These are phyloP conservation scores for Macrophya alboannulata DNA, from an alignment of 2,888 invertebrate species.

Conservation along the genomic window DNA sequence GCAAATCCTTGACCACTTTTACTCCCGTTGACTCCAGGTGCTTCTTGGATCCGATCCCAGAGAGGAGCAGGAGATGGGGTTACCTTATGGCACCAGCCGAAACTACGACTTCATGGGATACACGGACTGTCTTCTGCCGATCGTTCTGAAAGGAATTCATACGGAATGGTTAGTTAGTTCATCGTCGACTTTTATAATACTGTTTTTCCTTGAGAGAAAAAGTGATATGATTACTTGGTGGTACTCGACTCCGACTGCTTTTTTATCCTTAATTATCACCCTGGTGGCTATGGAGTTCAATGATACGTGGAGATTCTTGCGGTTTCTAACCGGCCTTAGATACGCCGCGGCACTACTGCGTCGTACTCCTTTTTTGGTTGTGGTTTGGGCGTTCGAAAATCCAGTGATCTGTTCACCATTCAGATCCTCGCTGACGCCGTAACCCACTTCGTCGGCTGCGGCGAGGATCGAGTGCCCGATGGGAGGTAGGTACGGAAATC, in stretches of 20 bases:
- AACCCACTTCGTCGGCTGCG: conserved; percentile 79
- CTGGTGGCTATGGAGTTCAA: not conserved
- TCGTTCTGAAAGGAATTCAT: not conserved
- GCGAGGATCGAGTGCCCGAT: not conserved
- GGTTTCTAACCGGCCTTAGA: not conserved
- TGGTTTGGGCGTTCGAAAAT: not conserved
- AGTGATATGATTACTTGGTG: conserved; percentile 69
- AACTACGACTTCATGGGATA: not conserved
- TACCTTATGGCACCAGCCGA: not conserved
- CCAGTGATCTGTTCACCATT: not conserved
- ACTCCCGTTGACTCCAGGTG: not conserved
- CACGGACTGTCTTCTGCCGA: not conserved
- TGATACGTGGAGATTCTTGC: conserved; percentile 72
- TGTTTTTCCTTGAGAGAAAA: too few relatives aligned
- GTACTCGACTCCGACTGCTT: not conserved
- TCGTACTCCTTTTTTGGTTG: not conserved
- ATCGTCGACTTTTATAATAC: not conserved
- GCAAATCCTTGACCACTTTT: not conserved
- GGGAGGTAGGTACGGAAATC: not conserved
- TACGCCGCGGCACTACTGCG: not conserved
- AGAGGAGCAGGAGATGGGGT: not conserved
- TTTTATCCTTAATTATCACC: not conserved
- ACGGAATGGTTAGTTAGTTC: not conserved
- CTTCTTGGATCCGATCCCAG: not conserved
- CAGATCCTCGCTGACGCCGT: not conserved